Conservation (phyloP, 2,888 invertebrate species). For the Eilema griseolum region DNA sequence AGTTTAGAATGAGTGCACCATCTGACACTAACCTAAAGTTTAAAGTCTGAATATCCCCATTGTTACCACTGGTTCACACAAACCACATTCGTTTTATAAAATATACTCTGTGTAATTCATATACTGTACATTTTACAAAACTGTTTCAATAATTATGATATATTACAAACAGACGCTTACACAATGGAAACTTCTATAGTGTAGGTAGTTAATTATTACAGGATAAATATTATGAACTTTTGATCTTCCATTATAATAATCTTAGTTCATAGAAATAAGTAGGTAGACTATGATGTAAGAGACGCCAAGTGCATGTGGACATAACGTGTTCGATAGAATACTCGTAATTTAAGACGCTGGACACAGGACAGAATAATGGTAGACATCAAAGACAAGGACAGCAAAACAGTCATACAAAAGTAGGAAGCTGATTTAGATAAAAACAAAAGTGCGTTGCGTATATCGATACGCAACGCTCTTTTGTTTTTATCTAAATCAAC, state of each 20-base stretch:
- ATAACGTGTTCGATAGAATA: background rate
- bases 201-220: background rate
- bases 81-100: no score
- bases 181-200: background rate
- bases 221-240: background rate
- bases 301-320: background rate
- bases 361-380: background rate
- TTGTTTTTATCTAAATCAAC: no score
- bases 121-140: background rate
- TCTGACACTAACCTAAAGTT: no score
- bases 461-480: no score
- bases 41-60: no score
- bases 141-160: background rate
- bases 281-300: background rate
- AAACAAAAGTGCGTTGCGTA: no score
- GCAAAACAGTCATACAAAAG: background rate
- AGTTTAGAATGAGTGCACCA: background rate
- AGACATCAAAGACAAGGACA: background rate
- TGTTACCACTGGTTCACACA: no score
- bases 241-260: constrained; percentile 5
- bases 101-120: no score
- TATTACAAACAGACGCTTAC: background rate
- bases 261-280: background rate
- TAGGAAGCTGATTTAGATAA: no score
- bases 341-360: background rate